phyloP scores from a whole-genome alignment of 37 sponge, comb jelly and placozoan species.

The Bolinopsis microptera region DNA sequence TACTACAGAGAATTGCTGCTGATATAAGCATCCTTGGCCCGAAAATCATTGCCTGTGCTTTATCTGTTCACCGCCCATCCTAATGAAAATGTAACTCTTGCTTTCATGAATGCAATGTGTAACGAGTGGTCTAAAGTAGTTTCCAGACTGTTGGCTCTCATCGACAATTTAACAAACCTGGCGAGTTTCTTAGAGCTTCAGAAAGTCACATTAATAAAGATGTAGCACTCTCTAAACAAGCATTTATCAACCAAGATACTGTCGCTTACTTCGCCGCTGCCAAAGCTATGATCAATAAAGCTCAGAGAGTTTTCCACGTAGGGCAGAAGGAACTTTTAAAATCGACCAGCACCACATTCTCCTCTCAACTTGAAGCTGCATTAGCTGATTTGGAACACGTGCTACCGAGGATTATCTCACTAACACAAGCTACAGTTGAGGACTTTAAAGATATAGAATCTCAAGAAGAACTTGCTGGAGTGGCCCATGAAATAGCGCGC shows the following conservation, averaged over 20 bases:
- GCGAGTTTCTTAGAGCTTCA: conserved; percentile 17
- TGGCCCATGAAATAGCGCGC: conserved; percentile 18
- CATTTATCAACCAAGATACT: conserved; percentile 30
- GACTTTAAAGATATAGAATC: background rate
- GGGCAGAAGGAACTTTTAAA: conserved; percentile 53
- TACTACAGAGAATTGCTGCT: conserved; percentile 6
- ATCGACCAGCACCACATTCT: conserved; percentile 9
- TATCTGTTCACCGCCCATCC: conserved; percentile 48
- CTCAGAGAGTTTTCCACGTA: conserved; percentile 61
- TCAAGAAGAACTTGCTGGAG: conserved; percentile 51
- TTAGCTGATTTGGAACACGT: conserved; percentile 10
- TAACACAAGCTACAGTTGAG: conserved; percentile 14
- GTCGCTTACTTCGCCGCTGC: background rate
- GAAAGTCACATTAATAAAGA: conserved; percentile 62
- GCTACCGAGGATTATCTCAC: conserved; percentile 35
- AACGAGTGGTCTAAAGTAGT: conserved; percentile 46
- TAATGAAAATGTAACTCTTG: conserved; percentile 40
- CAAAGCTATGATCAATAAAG: background rate
- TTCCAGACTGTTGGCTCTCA: conserved; percentile 33
- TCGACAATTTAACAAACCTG: conserved; percentile 56
- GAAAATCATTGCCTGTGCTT: conserved; percentile 55
- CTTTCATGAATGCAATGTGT: conserved; percentile 64
- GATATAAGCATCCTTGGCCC: conserved; percentile 54
- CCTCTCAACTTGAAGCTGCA: conserved; percentile 9
- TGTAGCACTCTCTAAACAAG: conserved; percentile 56